Evolutionary conservation across 2,797 vertebrate species (phyloP).

Genomic region (Perodicticus potto): DNA sequence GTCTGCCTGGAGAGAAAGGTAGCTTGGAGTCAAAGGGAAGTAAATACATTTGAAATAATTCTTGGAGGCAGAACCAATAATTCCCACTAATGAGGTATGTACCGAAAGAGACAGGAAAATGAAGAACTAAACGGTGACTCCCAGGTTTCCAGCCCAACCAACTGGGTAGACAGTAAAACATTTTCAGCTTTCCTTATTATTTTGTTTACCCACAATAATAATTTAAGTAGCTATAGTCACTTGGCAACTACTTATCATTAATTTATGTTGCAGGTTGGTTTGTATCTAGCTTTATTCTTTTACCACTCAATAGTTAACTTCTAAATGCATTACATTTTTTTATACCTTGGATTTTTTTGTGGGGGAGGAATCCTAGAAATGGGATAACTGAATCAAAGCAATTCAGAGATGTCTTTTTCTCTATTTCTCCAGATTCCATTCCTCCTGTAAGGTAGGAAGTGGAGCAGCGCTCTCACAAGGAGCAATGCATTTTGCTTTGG

Average conservation of each 20-base stretch:
- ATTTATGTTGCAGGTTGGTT: neutral
- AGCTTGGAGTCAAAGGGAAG: neutral
- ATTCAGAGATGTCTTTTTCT: neutral
- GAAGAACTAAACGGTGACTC: neutral
- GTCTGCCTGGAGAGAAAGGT: neutral
- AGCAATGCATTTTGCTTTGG: neutral
- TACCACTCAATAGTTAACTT: neutral
- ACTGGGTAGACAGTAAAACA: neutral
- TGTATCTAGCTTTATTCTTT: constrained; percentile 35
- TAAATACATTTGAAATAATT: neutral
- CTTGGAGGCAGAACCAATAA: neutral
- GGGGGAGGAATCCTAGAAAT: neutral
- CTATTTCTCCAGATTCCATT: neutral
- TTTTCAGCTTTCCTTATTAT: neutral
- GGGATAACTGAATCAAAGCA: neutral
- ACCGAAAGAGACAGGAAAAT: neutral
- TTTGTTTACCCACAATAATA: neutral
- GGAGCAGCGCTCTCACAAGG: neutral
- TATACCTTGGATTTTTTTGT: neutral
- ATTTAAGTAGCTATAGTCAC: neutral
- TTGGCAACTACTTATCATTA: neutral
- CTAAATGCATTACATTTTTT: neutral
- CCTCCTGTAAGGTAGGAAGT: neutral
- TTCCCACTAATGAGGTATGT: neutral
- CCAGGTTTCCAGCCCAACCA: neutral